These are phyloP conservation scores for Sebastes matsubarae DNA, from an alignment of 2,797 vertebrate species.

Conservation along the genomic window DNA sequence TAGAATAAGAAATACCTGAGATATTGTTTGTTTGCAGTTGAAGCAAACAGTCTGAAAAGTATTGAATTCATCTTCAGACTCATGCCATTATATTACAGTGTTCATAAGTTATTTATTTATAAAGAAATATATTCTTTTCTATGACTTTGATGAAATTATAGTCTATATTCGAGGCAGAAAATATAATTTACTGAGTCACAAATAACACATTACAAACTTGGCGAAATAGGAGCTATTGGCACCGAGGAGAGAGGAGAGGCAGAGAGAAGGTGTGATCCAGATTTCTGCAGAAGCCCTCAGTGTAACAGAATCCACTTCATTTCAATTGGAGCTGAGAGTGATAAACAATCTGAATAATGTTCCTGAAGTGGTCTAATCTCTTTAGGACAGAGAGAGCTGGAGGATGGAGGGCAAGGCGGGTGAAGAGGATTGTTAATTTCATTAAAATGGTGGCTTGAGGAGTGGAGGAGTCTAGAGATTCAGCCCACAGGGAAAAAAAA, in stretches of 20 bases:
- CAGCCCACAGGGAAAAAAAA: conserved; percentile 45
- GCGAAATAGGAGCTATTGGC: background rate
- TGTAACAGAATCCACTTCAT: conserved; percentile 77
- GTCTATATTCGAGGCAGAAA: background rate
- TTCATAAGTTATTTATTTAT: background rate
- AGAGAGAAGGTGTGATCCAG: conserved; percentile 27
- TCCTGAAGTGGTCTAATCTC: conserved; percentile 79
- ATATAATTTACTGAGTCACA: background rate
- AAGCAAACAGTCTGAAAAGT: background rate
- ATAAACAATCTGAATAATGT: conserved; percentile 81
- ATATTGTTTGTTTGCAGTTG: background rate
- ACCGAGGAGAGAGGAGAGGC: background rate
- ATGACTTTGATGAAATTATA: background rate
- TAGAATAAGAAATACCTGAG: background rate
- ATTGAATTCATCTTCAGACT: background rate
- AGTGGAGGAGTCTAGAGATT: conserved; percentile 70
- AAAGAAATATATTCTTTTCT: background rate
- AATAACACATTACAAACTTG: background rate
- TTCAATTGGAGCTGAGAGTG: conserved; percentile 76
- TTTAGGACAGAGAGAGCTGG: conserved; percentile 65
- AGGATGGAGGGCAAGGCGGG: conserved; percentile 63
- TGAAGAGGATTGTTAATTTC: conserved; percentile 78
- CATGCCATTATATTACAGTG: background rate
- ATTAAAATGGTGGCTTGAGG: conserved; percentile 74
- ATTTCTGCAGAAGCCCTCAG: conserved; percentile 56